These are phyloP conservation scores for Chromoteleia sp. DNA, from an alignment of 2,888 invertebrate genomes.

Conservation along the genomic window DNA sequence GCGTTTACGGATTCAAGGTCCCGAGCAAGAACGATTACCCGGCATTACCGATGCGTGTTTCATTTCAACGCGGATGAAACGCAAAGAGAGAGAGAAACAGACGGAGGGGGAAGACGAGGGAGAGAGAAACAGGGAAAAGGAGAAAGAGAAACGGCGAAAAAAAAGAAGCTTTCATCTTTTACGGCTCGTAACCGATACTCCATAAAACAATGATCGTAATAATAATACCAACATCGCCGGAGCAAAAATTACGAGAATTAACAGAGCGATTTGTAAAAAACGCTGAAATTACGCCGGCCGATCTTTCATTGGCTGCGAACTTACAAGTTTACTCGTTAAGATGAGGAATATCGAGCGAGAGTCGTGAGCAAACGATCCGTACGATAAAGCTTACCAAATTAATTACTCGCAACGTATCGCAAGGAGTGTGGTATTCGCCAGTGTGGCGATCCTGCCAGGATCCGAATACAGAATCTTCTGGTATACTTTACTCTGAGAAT, in stretches of 20 bases:
- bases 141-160: too few relatives aligned
- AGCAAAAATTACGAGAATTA: slow-evolving; percentile 44
- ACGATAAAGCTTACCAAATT: too few relatives aligned
- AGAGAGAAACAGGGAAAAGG: slow-evolving; percentile 17
- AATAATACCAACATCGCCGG: slow-evolving; percentile 36
- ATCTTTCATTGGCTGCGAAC: slow-evolving; percentile 30
- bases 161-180: slow-evolving; percentile 56
- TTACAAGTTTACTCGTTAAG: slow-evolving; percentile 38
- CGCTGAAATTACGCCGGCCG: slow-evolving; percentile 31
- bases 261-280: slow-evolving; percentile 38
- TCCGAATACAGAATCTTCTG: too few relatives aligned
- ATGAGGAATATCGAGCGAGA: slow-evolving; percentile 4
- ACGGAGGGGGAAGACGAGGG: background rate
- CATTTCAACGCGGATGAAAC: slow-evolving; percentile 63
- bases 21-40: slow-evolving; percentile 71
- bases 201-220: slow-evolving; percentile 55
- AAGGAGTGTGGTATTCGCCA: too few relatives aligned
- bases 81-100: background rate
- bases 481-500: too few relatives aligned
- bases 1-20: slow-evolving; percentile 77
- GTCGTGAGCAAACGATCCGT: slow-evolving; percentile 2
- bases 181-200: slow-evolving; percentile 57
- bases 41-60: slow-evolving; percentile 70
- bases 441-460: too few relatives aligned
- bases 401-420: too few relatives aligned